Evolutionary conservation across 2,113 vertebrate genomes (phyloP), one percentile per base, ranked within the genome.

Genomic region (Lycaon pictus): DNA sequence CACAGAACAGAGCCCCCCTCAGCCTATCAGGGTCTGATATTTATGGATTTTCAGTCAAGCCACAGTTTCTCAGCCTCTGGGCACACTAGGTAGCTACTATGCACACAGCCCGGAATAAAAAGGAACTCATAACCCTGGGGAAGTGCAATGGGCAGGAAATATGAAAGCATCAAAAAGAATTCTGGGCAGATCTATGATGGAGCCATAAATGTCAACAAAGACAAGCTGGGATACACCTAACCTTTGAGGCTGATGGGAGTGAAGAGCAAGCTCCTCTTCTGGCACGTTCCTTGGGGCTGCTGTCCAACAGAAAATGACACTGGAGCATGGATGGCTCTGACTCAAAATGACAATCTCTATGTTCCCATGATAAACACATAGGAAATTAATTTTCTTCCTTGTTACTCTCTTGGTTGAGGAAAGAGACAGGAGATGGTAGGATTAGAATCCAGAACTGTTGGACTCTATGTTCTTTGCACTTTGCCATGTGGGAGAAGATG

Each of bases 131-230:
- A 20, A 58, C 25, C 63, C 84, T 72, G 27, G 43, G 56, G 35
- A 96, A 91, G 63, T 11, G 12, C 48, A 10, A 13, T 20, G 37
- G 43, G 53, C 60, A 93, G 63, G 80, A 96, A 67, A 80, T 16
- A 25, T 2, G 62, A 63, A 71, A 43, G 32, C 80, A 77, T 15
- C 79, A 84, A n/a, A 55, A 71, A 71, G 62, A 69, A 77, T 90
- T 85, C 92, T 65, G 55, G 77, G 87, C 27, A 81, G 32, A 89
- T 55, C 62, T 62, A 32, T 1, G 43, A 74, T 27, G 23, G 58
- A 87, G 37, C 22, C 51, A 5, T 11, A 60, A 51, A 43, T 13
- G 69, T 63, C 37, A 20, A 25, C 29, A 27, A 37, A 23, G 91
- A 58, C 17, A 25, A 79, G 35, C 69, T 11, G 23, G 29, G 35